phyloP scores from a whole-genome alignment of 2,113 vertebrate species.

The Boulengeromyrus knoepffleri region DNA sequence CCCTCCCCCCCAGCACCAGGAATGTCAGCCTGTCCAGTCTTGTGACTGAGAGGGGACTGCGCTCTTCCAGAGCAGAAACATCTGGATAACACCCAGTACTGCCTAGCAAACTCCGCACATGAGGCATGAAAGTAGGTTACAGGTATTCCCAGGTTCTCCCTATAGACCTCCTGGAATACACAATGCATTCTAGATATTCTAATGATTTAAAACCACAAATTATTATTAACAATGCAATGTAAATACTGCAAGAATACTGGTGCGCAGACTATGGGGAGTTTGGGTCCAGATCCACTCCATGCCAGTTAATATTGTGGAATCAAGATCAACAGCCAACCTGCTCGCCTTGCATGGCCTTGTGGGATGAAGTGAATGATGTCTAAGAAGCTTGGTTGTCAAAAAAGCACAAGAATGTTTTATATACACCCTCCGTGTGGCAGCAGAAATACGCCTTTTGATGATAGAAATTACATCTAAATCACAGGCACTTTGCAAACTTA shows the following conservation, averaged over 20 bases:
- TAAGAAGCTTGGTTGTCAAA: background rate
- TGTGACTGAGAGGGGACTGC: background rate
- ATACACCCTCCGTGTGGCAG: background rate
- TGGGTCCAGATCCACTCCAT: background rate
- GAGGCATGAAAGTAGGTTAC: background rate
- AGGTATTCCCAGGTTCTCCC: background rate
- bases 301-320: background rate
- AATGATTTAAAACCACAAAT: background rate
- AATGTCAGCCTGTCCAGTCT: constrained; percentile 2
- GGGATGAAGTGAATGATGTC: background rate
- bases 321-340: background rate
- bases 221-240: background rate
- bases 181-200: background rate
- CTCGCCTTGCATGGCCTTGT: background rate
- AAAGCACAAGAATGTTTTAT: background rate
- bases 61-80: too few species aligned
- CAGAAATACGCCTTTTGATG: background rate
- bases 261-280: background rate
- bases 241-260: background rate
- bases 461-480: background rate
- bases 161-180: background rate
- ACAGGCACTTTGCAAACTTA: background rate
- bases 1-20: background rate
- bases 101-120: background rate
- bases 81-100: background rate